Percentiles rank a stretch among this genome's conserved stretches.
Evolutionary conservation across 1,140 invertebrate genomes (phyloP).

Genomic region (Parasteatoda tepidariorum): DNA sequence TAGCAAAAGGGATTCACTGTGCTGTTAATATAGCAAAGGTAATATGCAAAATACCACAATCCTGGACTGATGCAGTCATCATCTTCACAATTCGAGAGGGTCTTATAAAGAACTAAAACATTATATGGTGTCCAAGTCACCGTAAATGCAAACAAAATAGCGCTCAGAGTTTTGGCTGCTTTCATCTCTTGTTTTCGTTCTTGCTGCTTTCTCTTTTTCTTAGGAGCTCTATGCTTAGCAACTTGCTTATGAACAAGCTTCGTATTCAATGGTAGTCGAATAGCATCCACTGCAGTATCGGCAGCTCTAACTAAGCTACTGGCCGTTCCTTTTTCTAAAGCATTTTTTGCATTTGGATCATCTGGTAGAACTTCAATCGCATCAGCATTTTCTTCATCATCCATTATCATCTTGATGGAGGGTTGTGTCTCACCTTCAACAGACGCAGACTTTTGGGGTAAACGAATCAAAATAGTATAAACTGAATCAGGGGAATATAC

Average conservation of each 20-base stretch:
- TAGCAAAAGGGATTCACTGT: conserved; percentile 85
- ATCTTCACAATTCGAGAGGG: conserved; percentile 83
- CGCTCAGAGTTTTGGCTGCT: conserved; percentile 97
- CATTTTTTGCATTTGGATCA: conserved; percentile 17
- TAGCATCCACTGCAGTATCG: conserved; percentile 73
- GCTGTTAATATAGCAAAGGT: conserved; percentile 96
- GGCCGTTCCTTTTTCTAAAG: background rate
- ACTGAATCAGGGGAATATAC: conserved; percentile 70
- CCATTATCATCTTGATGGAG: conserved; percentile 89
- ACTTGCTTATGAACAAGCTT: conserved; percentile 86
- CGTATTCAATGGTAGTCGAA: conserved; percentile 83
- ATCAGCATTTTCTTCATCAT: conserved; percentile 66
- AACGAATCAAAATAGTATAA: conserved; percentile 91
- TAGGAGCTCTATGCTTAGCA: conserved; percentile 66
- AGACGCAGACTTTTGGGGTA: conserved; percentile 73
- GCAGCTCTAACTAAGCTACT: conserved; percentile 25
- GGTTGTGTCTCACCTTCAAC: conserved; percentile 69
- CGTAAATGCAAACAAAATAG: conserved; percentile 97
- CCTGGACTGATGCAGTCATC: conserved; percentile 81
- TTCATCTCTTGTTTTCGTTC: conserved; percentile 98
- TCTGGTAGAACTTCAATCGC: background rate
- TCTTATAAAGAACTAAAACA: conserved; percentile 90
- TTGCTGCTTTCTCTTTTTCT: conserved; percentile 86
- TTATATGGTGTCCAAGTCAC: conserved; percentile 99
- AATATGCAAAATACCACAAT: conserved; percentile 97